These are phyloP conservation scores for Cotesia typhae DNA, from an alignment of 1,140 invertebrate genomes.

Conservation along the genomic window DNA sequence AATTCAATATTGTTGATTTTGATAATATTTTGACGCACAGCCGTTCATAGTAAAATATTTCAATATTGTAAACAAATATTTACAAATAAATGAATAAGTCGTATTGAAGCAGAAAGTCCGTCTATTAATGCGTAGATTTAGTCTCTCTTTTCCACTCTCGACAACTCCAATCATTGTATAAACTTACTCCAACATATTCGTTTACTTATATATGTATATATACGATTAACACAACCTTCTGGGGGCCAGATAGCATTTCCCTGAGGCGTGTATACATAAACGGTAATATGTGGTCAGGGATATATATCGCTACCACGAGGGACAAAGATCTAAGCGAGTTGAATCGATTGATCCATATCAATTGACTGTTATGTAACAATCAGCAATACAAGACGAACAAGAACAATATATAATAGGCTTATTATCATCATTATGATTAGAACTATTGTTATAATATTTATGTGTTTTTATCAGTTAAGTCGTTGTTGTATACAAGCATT, in stretches of 20 bases:
- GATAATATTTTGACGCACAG: neutral
- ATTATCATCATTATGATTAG: no score
- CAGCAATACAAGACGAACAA: no score
- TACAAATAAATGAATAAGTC: slow-evolving; percentile 2
- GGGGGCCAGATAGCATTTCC: slow-evolving; percentile 33
- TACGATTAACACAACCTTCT: slow-evolving; percentile 37
- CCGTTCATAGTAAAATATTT: no score
- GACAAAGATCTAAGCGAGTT: slow-evolving; percentile 15
- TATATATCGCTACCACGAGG: slow-evolving; percentile 23
- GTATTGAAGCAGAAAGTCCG: neutral
- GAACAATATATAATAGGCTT: no score
- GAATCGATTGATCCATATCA: slow-evolving; percentile 15
- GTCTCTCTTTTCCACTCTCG: neutral
- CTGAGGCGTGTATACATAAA: slow-evolving; percentile 33
- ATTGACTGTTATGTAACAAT: no score
- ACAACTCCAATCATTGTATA: neutral
- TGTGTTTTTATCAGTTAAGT: no score
- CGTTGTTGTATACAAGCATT: no score
- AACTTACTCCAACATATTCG: slow-evolving; percentile 9
- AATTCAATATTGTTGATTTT: neutral
- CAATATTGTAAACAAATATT: no score
- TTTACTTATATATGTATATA: slow-evolving; percentile 22
- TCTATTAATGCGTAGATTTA: neutral
- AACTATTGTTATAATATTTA: no score
- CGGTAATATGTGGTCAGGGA: slow-evolving; percentile 36